Base-by-base conservation (phyloP, 1,140 invertebrate genomes). In the Helicoverpa armigera region DNA sequence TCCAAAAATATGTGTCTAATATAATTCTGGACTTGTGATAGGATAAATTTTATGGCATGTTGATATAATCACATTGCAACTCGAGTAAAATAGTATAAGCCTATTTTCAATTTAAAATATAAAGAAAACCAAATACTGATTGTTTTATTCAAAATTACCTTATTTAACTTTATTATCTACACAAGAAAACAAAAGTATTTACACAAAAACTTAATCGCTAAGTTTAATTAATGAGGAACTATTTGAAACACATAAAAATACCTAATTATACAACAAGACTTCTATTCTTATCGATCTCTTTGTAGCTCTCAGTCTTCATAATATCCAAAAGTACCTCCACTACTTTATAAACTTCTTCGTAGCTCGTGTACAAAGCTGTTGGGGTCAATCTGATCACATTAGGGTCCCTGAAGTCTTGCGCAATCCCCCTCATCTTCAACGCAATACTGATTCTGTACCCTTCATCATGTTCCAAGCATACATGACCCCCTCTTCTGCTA, bases 381-480 rank as follows among this genome's bases (percentile, higher is more conserved):
- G 92, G 91, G 0, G 89, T 86, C 31, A 93, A 18, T 3, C 92
- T 85, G 12, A 94, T 90, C 3, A 94, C 88, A 51, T 94, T 91
- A 0, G 93, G 93, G 3, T 89, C 86, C 56, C 92, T 87, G 51
- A 89, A 94, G 61, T 94, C 93, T 3, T 83, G 73, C 0, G 91
- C 77, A 0, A 93, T 87, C 11, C 90, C 90, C 7, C 85, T 77
- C 18, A 79, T 29, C 69, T 89, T 93, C 61, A 94, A 77, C 1
- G 86, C 85, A 51, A 89, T 65, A 13, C 91, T 89, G 50, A 94
- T 93, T 73, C 89, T 89, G 29, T 91, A 91, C 1, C 86, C 91
- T n/a, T 94, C 90, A 18, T 87, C 88, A 78, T 94, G 93, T 63
- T 90, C 85, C 53, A 93, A 83, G 35, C 90, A 91, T 0, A 94